phyloP scores from a whole-genome alignment of 2,888 invertebrate species.

The Ferrisia virgata region DNA sequence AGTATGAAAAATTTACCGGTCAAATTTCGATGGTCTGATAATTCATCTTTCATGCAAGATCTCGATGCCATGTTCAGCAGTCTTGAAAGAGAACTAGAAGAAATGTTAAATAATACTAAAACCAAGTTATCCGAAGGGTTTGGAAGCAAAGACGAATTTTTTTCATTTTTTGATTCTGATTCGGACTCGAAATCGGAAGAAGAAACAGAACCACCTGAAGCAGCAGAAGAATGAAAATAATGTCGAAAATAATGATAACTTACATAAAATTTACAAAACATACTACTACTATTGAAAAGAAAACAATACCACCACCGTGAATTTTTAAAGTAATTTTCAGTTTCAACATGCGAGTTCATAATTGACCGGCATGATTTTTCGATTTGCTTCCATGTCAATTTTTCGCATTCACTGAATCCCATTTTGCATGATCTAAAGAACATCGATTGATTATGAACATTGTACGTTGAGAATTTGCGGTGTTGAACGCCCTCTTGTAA shows the following conservation, averaged over 20 bases:
- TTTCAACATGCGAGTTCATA: neutral
- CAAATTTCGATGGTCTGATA: constrained; percentile 4
- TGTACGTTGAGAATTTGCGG: neutral
- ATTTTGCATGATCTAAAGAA: neutral
- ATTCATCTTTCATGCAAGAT: constrained; percentile 2
- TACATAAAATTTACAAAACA: neutral
- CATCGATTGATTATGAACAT: neutral
- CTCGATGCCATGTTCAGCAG: constrained; percentile 19
- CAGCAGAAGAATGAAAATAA: neutral
- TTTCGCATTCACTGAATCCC: neutral
- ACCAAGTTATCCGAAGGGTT: constrained; percentile 6
- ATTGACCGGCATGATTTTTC: neutral
- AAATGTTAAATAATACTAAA: constrained; percentile 2
- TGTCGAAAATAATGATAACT: neutral
- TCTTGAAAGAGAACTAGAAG: constrained; percentile 17
- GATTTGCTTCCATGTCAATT: neutral
- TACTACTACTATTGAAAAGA: neutral
- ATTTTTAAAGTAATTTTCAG: neutral
- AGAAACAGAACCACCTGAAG: neutral
- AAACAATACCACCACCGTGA: neutral
- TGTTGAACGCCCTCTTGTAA: neutral
- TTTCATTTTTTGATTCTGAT: neutral
- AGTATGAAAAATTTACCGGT: neutral
- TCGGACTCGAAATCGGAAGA: neutral
- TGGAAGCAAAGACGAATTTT: neutral